A percentile compares a stretch with the other conserved stretches of the same genome.
Conservation (phyloP, 2,888 invertebrate species). For the Eupithecia dodoneata region DNA sequence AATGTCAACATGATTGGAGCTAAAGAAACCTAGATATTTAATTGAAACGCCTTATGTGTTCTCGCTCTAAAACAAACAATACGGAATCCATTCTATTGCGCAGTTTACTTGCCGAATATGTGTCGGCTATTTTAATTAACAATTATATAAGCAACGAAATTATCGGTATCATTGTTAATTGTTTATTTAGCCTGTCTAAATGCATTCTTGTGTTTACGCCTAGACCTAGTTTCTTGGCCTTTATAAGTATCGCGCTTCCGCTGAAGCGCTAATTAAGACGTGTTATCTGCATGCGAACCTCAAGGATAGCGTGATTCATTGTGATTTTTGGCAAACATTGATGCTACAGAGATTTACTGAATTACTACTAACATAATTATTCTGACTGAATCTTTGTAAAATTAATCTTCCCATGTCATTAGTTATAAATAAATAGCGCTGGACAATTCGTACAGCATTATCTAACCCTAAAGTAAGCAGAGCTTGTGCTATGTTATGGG, state of each 20-base stretch:
- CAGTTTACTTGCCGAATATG: conserved; percentile 13
- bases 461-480: neutral
- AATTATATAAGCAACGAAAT: conserved; percentile 22
- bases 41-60: neutral
- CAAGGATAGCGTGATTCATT: conserved; percentile 34
- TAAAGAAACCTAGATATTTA: too few species aligned
- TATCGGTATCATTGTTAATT: conserved; percentile 20
- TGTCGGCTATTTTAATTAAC: neutral
- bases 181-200: conserved; percentile 24
- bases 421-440: neutral
- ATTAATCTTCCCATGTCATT: neutral
- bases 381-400: neutral
- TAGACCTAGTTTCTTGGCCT: conserved; percentile 76
- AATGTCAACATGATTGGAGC: too few species aligned
- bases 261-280: conserved; percentile 67
- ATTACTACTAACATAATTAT: neutral
- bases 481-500: neutral
- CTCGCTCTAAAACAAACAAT: conserved; percentile 10
- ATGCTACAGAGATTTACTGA: neutral
- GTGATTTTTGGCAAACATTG: conserved; percentile 26
- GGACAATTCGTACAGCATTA: neutral
- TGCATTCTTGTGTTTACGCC: conserved; percentile 47
- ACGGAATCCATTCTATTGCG: conserved; percentile 11
- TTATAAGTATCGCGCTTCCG: conserved; percentile 67
- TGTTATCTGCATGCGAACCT: conserved; percentile 59